Conservation (phyloP, 2,888 invertebrate species). For the Dorcus hopei region DNA sequence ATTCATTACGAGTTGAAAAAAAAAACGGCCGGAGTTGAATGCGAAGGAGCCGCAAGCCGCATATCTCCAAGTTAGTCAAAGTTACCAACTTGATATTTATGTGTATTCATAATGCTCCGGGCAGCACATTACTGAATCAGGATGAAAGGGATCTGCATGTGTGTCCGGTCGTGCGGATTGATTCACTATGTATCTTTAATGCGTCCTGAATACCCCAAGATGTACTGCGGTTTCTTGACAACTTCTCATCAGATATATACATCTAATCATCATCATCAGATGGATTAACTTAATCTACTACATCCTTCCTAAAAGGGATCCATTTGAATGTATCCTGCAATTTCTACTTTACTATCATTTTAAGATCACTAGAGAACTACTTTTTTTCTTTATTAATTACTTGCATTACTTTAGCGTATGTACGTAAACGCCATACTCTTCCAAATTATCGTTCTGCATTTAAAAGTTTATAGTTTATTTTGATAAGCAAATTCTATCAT, state of each 20-base stretch:
- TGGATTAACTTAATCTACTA: not conserved
- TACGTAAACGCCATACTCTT: too few species aligned
- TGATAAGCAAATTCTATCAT: too few species aligned
- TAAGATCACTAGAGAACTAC: too few species aligned
- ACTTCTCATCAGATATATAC: slow-evolving; percentile 10
- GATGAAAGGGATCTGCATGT: slow-evolving; percentile 33
- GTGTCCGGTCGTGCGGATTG: slow-evolving; percentile 30
- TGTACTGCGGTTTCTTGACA: slow-evolving; percentile 29
- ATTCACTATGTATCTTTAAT: slow-evolving; percentile 26
- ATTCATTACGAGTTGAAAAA: not conserved
- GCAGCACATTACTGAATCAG: slow-evolving; percentile 30
- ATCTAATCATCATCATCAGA: slow-evolving; percentile 11
- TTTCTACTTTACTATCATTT: too few species aligned
- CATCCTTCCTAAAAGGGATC: too few species aligned
- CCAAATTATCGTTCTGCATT: too few species aligned
- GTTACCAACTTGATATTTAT: slow-evolving; percentile 29
- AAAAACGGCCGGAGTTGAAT: not conserved
- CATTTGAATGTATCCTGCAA: too few species aligned
- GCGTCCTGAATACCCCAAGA: slow-evolving; percentile 25
- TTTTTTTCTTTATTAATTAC: too few species aligned
- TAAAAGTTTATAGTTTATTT: too few species aligned
- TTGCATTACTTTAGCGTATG: too few species aligned
- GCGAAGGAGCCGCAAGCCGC: not conserved
- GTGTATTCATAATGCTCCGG: slow-evolving; percentile 30
- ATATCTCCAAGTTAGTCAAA: slow-evolving; percentile 19